Conservation (phyloP, 2,888 invertebrate genomes). For the Netelia melanura region DNA sequence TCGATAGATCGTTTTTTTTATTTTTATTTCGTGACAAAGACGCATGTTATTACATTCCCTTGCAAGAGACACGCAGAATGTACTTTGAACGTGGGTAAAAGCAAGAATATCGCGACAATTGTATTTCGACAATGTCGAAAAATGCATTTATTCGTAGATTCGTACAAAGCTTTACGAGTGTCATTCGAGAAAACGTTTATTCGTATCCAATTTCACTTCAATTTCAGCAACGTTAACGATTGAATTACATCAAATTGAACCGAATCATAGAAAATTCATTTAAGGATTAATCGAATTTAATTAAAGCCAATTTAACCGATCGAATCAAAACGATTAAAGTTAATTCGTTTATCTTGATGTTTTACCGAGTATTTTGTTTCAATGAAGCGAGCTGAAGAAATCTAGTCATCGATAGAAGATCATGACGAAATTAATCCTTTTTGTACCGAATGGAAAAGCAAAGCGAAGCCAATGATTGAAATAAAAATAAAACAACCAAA, state of each 20-base stretch:
- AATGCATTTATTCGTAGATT: constrained; percentile 9
- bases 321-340: neutral
- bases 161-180: neutral
- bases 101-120: neutral
- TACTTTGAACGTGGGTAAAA: constrained; percentile 14
- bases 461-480: neutral
- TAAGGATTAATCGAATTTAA: neutral
- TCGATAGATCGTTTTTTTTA: neutral
- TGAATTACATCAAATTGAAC: neutral
- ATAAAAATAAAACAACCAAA: neutral
- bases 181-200: neutral
- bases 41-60: constrained; percentile 55
- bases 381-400: neutral
- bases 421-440: neutral
- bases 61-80: constrained; percentile 9
- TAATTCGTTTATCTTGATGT: neutral
- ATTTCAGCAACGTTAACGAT: neutral
- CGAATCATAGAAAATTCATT: neutral
- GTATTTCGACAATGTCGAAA: neutral
- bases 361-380: neutral
- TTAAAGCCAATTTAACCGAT: neutral
- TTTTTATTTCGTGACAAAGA: constrained; percentile 5
- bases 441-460: neutral
- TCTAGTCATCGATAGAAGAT: neutral
- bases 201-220: too few relatives aligned